Evolutionary conservation across 2,888 invertebrate genomes (phyloP), one percentile per base, ranked within the genome.

Genomic region (Morinoia aosen): DNA sequence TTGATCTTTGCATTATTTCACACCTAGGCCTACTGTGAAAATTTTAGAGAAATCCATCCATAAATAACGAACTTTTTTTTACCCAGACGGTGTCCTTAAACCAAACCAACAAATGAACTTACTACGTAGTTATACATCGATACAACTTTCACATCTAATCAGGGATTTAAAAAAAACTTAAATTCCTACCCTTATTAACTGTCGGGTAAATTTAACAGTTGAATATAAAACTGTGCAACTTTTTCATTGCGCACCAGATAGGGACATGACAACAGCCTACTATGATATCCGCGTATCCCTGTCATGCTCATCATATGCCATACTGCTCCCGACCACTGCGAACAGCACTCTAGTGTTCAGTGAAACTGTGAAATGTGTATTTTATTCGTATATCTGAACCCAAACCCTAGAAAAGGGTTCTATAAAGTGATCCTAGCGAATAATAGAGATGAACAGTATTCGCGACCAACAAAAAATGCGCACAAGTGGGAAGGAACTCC

Each of bases 391-490:
- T 96, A 95, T 57, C 93, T 95, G 90, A 96, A 96, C 56, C 96
- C 95, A 11, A 39, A 58, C 11, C 95, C 95, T n/a, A 90, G 88
- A 88, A n/a, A 58, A 58, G 95, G 95, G 19, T 58, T 95, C 39
- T 96, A 96, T 40, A 96, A 96, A 39, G 40, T 96, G 12, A 95
- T 96, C 16, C 48, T 96, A 61, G 96, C 95, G 40, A 96, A 96
- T 56, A 96, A 96, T 93, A 95, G 96, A n/a, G 96, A 96, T 95
- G 96, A 96, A 88, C 4, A n/a, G 0, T 96, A 96, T 48, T 40
- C 33, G 10, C 95, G 96, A 58, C 96, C 96, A 11, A 95, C 96
- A 14, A 95, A 96, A 94, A 91, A 95, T n/a, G 96, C 96, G 33
- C 95, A 96, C 76, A 90, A 96, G 14, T 96, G 96, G 96, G 88